Evolutionary conservation across 2,888 invertebrate genomes (phyloP).

Genomic region (Lepidocyrtoides sp.): DNA sequence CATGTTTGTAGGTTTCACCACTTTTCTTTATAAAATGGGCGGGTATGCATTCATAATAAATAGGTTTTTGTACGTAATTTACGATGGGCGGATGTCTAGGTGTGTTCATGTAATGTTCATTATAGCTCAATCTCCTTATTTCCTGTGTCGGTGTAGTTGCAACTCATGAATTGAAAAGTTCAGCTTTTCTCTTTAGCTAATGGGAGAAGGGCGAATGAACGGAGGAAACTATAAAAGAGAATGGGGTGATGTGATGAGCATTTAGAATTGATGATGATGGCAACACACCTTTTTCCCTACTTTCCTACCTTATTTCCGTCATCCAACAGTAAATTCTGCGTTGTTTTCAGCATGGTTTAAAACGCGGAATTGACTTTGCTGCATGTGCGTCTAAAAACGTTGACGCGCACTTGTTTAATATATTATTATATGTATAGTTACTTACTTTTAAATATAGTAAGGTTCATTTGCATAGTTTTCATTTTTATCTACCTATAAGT

Average conservation of each 20-base stretch:
- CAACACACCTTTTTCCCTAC: conserved; percentile 53
- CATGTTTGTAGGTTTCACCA: neutral
- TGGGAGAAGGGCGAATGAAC: conserved; percentile 2
- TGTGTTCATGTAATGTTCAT: conserved; percentile 9
- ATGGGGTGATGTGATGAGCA: conserved; percentile 55
- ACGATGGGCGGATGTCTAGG: conserved; percentile 59
- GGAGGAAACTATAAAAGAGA: conserved; percentile 57
- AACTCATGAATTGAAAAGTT: no score
- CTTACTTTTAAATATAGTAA: no score
- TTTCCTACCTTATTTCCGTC: conserved; percentile 51
- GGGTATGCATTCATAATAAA: conserved; percentile 48
- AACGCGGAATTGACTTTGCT: conserved; percentile 9
- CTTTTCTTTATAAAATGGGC: neutral
- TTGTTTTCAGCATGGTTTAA: neutral
- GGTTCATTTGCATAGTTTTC: conserved; percentile 13
- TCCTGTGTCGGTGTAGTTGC: neutral
- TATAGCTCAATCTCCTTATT: conserved; percentile 50
- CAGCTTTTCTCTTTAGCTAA: no score
- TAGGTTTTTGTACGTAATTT: conserved; percentile 42
- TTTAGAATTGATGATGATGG: conserved; percentile 32
- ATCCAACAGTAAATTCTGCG: conserved; percentile 10
- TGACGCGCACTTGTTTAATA: no score
- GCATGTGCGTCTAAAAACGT: neutral
- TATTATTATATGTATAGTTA: no score
- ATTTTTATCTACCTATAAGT: neutral